These are phyloP conservation scores for Notothenia rossii DNA, from an alignment of 2,113 vertebrate genomes.

Conservation along the genomic window DNA sequence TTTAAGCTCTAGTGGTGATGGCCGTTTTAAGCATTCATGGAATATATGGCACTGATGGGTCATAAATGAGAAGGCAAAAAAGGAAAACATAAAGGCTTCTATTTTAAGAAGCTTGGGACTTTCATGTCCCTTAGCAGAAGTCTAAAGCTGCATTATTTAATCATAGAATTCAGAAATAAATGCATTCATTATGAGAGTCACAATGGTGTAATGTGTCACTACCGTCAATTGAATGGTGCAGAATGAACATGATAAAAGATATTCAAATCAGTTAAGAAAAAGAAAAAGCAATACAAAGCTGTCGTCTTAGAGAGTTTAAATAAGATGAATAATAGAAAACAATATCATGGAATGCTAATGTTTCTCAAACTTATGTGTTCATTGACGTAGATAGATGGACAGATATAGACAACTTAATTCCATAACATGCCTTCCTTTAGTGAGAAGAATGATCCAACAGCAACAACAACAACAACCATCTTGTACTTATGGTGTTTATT, in stretches of 20 bases:
- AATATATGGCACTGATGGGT: constrained; percentile 43
- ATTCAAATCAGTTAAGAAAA: constrained; percentile 22
- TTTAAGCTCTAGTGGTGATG: constrained; percentile 16
- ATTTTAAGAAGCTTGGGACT: constrained; percentile 56
- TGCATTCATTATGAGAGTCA: constrained; percentile 47
- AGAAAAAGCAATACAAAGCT: constrained; percentile 1
- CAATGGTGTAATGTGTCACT: constrained; percentile 33
- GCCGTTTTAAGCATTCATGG: constrained; percentile 38
- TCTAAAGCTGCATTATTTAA: constrained; percentile 65
- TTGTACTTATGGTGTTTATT: neutral
- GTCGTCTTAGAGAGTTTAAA: neutral
- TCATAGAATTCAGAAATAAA: constrained; percentile 54
- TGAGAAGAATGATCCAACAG: neutral
- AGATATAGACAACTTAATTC: neutral
- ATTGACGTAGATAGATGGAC: neutral
- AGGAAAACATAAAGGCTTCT: constrained; percentile 51
- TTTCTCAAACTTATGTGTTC: neutral
- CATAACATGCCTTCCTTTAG: neutral
- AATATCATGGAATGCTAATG: neutral
- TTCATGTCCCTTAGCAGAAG: constrained; percentile 50
- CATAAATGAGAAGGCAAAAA: constrained; percentile 63
- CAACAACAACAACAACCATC: neutral
- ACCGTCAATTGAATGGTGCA: constrained; percentile 10
- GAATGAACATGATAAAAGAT: constrained; percentile 1
- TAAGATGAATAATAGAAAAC: neutral